Percentiles rank a stretch among this genome's conserved stretches.
phyloP scores from a whole-genome alignment of 2,113 vertebrate species.

The Hydrochoerus hydrochaeris region DNA sequence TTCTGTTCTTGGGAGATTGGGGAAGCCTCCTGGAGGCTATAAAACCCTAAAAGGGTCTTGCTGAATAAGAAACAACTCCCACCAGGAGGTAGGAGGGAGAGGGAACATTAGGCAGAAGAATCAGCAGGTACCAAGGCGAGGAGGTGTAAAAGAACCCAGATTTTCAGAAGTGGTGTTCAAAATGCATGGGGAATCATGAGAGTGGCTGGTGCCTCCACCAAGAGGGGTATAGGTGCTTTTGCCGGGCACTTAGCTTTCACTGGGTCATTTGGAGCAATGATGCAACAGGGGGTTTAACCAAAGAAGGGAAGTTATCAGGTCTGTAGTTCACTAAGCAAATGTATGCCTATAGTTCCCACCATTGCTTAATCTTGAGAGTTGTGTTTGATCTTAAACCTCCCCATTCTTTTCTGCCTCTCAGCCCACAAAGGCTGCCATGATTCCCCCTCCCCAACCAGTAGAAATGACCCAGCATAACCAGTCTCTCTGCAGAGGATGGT shows the following conservation, averaged over 20 bases:
- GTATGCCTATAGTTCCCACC: accelerated
- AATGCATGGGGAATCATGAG: neutral
- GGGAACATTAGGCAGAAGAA: neutral
- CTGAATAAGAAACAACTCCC: neutral
- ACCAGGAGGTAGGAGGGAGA: accelerated
- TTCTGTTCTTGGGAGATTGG: neutral
- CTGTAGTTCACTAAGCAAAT: neutral
- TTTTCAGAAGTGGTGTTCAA: neutral
- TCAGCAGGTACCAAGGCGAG: neutral
- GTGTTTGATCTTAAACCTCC: neutral
- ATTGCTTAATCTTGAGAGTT: accelerated
- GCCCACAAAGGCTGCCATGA: accelerated
- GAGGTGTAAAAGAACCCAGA: neutral
- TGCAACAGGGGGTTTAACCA: accelerated
- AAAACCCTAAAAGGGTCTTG: neutral
- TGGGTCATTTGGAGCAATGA: neutral
- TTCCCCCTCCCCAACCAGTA: neutral
- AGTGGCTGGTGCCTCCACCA: accelerated
- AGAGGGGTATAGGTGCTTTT: neutral
- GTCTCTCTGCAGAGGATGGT: neutral
- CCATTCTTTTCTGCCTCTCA: neutral
- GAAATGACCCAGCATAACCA: accelerated
- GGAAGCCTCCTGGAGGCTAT: neutral
- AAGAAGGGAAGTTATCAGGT: neutral
- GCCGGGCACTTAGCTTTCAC: neutral